Percentiles rank a stretch among this genome's conserved stretches.
Conservation (phyloP, 2,113 vertebrate genomes). For the Alexandromys fortis region DNA sequence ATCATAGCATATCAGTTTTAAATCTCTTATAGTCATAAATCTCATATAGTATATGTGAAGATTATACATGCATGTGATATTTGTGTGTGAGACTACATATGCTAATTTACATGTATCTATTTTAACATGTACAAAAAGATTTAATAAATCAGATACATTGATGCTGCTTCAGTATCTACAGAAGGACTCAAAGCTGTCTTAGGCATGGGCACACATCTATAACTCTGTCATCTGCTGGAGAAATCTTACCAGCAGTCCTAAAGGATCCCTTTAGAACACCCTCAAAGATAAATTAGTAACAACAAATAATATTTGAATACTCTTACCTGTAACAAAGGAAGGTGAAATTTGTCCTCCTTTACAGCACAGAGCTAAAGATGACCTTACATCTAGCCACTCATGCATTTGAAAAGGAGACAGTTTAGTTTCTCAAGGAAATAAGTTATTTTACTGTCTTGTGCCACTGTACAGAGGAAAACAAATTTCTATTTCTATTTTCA, state of each 20-base stretch:
- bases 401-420: not conserved
- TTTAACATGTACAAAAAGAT: not conserved
- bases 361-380: conserved; percentile 14
- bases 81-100: not conserved
- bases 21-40: not conserved
- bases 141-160: not conserved
- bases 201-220: not conserved
- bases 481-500: conserved; percentile 44
- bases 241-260: not conserved
- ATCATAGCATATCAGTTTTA: not conserved
- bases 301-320: not conserved
- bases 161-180: not conserved
- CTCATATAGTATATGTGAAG: not conserved
- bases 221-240: not conserved
- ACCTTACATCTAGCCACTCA: conserved; percentile 32
- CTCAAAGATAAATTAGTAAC: conserved; percentile 15
- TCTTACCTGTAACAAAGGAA: not conserved
- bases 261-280: not conserved
- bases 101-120: no score
- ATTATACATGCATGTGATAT: not conserved
- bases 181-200: not conserved
- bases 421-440: conserved; percentile 52
- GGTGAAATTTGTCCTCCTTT: not conserved
- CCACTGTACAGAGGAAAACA: not conserved
- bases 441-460: conserved; percentile 17